Conservation (phyloP, 2,888 invertebrate genomes). For the Campoplex nolae region DNA sequence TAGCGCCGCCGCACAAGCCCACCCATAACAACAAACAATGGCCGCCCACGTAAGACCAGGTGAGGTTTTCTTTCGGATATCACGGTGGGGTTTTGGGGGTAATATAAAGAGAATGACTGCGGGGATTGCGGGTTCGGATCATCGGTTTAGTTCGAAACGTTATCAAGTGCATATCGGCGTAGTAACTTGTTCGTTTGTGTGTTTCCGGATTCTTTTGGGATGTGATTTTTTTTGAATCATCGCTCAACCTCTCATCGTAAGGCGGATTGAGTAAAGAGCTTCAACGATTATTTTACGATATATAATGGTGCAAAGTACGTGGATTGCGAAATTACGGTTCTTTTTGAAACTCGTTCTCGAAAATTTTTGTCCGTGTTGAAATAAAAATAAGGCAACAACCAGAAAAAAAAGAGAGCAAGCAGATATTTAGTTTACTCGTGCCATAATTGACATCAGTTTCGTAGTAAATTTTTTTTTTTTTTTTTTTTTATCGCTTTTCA, state of each 20-base stretch:
- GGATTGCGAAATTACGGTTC: conserved; percentile 13
- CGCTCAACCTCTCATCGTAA: conserved; percentile 15
- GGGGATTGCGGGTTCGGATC: conserved; percentile 31
- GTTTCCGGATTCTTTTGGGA: conserved; percentile 25
- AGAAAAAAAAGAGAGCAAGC: conserved; percentile 14
- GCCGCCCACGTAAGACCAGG: conserved; percentile 81
- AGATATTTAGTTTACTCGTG: not conserved
- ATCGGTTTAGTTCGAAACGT: conserved; percentile 33
- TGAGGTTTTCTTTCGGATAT: conserved; percentile 72
- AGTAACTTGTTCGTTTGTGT: not conserved
- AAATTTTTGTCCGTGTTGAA: not conserved
- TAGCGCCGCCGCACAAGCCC: conserved; percentile 36
- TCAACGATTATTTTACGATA: conserved; percentile 30
- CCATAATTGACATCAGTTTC: not conserved
- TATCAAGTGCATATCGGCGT: conserved; percentile 21
- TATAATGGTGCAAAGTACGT: conserved; percentile 66
- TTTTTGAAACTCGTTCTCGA: conserved; percentile 9
- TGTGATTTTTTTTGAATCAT: conserved; percentile 8
- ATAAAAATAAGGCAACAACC: not conserved
- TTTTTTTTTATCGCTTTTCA: not conserved
- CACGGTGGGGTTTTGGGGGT: conserved; percentile 23
- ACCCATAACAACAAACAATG: conserved; percentile 74
- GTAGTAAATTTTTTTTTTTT: not conserved
- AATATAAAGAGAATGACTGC: conserved; percentile 23
- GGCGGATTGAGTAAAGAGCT: not conserved